Conservation (phyloP, 37 sponge, comb jelly and placozoan genomes). For the Halichondria panicea region DNA sequence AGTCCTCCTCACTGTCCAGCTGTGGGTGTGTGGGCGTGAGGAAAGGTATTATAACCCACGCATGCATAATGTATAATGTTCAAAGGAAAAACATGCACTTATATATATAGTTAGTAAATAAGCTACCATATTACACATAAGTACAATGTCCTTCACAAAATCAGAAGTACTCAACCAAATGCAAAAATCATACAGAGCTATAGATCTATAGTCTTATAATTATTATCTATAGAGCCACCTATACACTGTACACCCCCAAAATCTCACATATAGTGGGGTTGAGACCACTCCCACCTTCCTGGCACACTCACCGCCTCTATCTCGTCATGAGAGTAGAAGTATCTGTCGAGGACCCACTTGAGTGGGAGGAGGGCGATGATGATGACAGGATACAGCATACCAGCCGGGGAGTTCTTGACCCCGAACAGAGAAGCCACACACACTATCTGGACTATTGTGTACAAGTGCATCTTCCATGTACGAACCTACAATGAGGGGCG, state of each 20-base stretch:
- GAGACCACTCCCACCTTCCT: too few relatives aligned
- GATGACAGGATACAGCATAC: constrained; percentile 51
- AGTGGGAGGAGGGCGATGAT: constrained; percentile 58
- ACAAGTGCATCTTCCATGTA: constrained; percentile 65
- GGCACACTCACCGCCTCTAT: constrained; percentile 72
- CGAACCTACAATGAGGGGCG: constrained; percentile 31
- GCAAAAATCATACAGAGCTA: too few relatives aligned
- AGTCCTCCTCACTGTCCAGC: constrained; percentile 66
- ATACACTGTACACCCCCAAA: too few relatives aligned
- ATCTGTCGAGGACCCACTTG: constrained; percentile 27
- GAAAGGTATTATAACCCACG: neutral
- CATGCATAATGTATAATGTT: neutral
- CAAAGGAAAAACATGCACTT: too few relatives aligned
- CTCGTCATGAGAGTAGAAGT: constrained; percentile 54
- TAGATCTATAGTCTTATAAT: too few relatives aligned
- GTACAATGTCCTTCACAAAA: too few relatives aligned
- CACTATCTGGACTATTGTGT: constrained; percentile 57
- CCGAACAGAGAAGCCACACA: constrained; percentile 53
- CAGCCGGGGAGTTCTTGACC: constrained; percentile 58
- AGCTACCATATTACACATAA: too few relatives aligned
- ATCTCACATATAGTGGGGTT: too few relatives aligned
- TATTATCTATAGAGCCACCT: too few relatives aligned
- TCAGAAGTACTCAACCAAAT: neutral
- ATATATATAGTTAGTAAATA: too few relatives aligned
- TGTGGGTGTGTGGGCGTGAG: constrained; percentile 9